Percentiles rank a stretch among this genome's conserved stretches.
Evolutionary conservation across 2,888 invertebrate genomes (phyloP).

Genomic region (Physocephala rufipes): DNA sequence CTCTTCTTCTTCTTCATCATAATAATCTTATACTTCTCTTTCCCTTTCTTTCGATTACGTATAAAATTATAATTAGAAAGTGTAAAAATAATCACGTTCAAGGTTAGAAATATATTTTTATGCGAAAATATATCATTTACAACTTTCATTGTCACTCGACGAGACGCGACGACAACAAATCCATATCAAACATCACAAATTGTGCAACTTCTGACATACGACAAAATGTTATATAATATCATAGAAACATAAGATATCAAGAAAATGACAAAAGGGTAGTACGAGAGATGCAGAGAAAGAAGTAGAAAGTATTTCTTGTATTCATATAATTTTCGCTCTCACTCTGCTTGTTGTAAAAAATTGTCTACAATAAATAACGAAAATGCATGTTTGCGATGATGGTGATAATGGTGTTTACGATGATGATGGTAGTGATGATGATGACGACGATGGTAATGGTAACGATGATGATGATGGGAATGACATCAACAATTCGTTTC

Average conservation of each 20-base stretch:
- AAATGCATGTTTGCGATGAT: not conserved
- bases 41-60: no score
- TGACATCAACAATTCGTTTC: not conserved
- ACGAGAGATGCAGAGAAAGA: not conserved
- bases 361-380: slow-evolving; percentile 13
- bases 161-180: no score
- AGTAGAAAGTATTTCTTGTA: no score
- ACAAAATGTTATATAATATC: no score
- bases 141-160: no score
- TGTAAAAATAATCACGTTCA: no score
- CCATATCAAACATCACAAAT: not conserved
- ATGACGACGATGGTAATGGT: not conserved
- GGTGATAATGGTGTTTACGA: slow-evolving; percentile 12
- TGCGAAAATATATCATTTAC: no score
- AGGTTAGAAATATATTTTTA: no score
- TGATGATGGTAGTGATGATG: slow-evolving; percentile 28
- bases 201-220: not conserved
- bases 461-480: not conserved
- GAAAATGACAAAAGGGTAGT: not conserved
- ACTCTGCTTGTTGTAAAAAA: not conserved
- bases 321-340: not conserved
- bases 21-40: no score
- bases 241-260: no score
- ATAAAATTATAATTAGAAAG: no score
- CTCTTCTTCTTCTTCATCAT: no score